Evolutionary conservation across 2,113 vertebrate genomes (phyloP).

Genomic region (Colinus virginianus): DNA sequence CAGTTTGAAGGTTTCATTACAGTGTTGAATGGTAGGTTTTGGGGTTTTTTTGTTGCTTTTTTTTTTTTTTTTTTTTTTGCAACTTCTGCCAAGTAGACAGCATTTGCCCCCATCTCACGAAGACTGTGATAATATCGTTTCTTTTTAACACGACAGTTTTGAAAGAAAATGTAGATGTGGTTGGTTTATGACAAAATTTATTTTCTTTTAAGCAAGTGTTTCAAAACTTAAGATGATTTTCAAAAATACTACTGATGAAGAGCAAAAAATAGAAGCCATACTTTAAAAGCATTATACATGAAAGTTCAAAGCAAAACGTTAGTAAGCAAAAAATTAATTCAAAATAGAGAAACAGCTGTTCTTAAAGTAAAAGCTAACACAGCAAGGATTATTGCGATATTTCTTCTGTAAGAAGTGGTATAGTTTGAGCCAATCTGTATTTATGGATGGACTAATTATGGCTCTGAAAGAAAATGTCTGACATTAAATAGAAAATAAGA

Average conservation of each 20-base stretch:
- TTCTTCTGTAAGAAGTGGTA: background rate
- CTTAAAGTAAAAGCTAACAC: background rate
- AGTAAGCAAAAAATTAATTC: background rate
- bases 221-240: background rate
- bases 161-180: background rate
- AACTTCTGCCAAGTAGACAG: background rate
- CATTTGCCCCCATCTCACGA: background rate
- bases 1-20: background rate
- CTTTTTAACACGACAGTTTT: background rate
- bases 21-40: fast-evolving
- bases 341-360: background rate
- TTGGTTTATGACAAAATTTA: background rate
- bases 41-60: background rate
- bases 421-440: background rate
- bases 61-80: background rate
- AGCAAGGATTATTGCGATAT: background rate
- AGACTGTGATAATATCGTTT: background rate
- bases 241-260: background rate
- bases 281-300: background rate
- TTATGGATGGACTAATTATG: constrained; percentile 6
- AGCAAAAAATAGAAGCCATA: background rate
- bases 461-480: background rate
- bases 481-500: background rate
- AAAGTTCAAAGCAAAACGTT: background rate
- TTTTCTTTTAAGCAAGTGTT: background rate